Evolutionary conservation across 2,113 vertebrate species (phyloP).

Genomic region (Prunella himalayana): DNA sequence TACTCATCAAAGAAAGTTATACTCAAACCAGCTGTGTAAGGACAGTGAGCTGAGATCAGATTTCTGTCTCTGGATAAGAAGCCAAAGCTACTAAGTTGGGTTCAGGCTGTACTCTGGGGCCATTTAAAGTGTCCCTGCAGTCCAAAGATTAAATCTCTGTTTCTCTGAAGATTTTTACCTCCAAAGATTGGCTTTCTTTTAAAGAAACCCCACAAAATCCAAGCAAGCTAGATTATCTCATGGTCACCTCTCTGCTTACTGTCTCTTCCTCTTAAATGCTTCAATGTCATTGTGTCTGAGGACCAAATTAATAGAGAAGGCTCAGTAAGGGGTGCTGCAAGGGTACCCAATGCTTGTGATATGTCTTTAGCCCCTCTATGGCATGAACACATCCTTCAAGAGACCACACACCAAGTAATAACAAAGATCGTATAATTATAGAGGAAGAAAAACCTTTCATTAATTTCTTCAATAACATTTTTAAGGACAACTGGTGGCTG

Average conservation of each 20-base stretch:
- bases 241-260: not conserved
- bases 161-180: not conserved
- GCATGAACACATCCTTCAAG: not conserved
- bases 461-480: not conserved
- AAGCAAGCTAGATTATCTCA: not conserved
- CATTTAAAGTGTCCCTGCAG: not conserved
- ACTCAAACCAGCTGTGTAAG: not conserved
- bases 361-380: not conserved
- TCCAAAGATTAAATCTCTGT: not conserved
- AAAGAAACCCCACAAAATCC: not conserved
- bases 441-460: not conserved
- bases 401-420: not conserved
- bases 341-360: not conserved
- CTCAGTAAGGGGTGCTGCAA: not conserved
- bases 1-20: not conserved
- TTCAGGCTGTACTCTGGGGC: not conserved
- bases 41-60: not conserved
- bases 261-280: not conserved
- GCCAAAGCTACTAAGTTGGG: not conserved
- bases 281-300: not conserved
- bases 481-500: fast-evolving
- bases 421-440: not conserved
- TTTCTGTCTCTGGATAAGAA: not conserved
- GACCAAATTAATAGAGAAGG: not conserved
- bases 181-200: fast-evolving